Percentiles rank a stretch among this genome's conserved stretches.
phyloP scores from a whole-genome alignment of 2,113 vertebrate species.

The Orientallactaga bullata region DNA sequence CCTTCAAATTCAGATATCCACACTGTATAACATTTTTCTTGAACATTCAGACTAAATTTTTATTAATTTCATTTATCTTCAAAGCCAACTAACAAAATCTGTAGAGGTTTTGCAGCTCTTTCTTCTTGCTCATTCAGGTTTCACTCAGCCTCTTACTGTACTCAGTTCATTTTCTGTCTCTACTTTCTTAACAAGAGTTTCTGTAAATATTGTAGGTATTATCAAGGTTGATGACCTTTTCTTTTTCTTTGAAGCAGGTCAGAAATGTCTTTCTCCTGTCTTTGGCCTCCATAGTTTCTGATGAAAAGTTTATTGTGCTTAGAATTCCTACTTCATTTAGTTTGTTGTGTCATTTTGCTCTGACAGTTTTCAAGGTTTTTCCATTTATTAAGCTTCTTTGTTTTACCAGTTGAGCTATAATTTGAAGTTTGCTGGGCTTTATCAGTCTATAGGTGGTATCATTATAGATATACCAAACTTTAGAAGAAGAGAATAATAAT shows the following conservation, averaged over 20 bases:
- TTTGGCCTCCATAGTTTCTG: not conserved
- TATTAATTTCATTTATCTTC: not conserved
- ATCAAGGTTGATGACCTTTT: not conserved
- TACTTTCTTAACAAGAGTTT: not conserved
- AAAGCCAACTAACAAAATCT: not conserved
- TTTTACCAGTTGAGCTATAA: not conserved
- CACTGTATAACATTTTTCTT: not conserved
- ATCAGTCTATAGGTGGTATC: not conserved
- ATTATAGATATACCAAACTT: not conserved
- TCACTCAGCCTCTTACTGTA: not conserved
- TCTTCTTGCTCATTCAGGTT: not conserved
- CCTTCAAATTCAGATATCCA: no score
- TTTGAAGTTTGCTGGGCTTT: not conserved
- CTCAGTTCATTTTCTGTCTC: not conserved
- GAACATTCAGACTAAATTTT: not conserved
- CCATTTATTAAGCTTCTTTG: not conserved
- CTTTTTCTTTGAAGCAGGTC: not conserved
- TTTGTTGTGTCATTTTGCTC: not conserved
- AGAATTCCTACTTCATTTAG: not conserved
- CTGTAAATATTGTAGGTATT: accelerated
- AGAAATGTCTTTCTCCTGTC: not conserved
- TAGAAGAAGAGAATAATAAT: not conserved
- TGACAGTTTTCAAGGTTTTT: not conserved
- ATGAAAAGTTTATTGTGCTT: not conserved
- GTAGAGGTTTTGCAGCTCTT: not conserved